Conservation (phyloP, 2,797 vertebrate species). For the Dendrocincla tyrannina region DNA sequence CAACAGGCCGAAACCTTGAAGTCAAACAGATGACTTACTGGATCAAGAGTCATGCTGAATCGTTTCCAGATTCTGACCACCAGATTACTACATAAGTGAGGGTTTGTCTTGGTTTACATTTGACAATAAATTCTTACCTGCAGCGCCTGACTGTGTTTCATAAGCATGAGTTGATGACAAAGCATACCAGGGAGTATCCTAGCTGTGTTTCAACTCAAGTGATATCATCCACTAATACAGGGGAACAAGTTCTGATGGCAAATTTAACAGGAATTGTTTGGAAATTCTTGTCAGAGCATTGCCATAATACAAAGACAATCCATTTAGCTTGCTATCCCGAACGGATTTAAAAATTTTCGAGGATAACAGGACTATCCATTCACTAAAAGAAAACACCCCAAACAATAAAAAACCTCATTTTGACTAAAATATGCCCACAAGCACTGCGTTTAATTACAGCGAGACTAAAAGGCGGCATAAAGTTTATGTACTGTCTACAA, state of each 20-base stretch:
- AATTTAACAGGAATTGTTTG: slow-evolving; percentile 14
- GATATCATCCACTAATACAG: slow-evolving; percentile 15
- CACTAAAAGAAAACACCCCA: not conserved
- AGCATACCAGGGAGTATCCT: slow-evolving; percentile 52
- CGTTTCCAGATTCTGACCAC: not conserved
- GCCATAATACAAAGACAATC: not conserved
- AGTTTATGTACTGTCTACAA: not conserved
- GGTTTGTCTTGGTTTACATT: not conserved
- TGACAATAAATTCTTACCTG: slow-evolving; percentile 31
- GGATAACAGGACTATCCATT: not conserved
- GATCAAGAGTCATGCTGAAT: not conserved
- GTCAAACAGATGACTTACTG: not conserved
- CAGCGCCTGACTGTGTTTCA: not conserved
- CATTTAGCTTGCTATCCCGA: not conserved
- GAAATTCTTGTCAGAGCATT: not conserved
- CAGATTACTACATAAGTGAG: not conserved
- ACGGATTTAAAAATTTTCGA: not conserved
- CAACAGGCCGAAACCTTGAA: not conserved
- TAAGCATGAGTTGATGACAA: slow-evolving; percentile 48
- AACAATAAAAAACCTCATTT: not conserved
- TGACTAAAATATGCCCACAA: not conserved
- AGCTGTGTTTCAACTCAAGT: not conserved
- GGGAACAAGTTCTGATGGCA: slow-evolving; percentile 15
- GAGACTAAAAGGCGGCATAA: not conserved
- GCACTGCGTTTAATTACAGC: not conserved